Percentiles rank a stretch among this genome's conserved stretches.
These are phyloP conservation scores for Stercorarius parasiticus DNA, from an alignment of 2,113 vertebrate species.

Conservation along the genomic window DNA sequence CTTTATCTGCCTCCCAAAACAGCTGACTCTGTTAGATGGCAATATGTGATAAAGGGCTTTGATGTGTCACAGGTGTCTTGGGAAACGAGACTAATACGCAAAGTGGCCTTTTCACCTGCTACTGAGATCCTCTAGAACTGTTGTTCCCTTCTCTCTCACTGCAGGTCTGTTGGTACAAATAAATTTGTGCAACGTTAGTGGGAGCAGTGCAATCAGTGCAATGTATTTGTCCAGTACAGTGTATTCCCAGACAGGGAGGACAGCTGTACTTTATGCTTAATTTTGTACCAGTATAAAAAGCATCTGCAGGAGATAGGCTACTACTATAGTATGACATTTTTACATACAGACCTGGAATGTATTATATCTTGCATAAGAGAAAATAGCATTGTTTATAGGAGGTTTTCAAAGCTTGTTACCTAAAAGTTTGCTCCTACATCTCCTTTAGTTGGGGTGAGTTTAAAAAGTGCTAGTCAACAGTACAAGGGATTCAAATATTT, in stretches of 20 bases:
- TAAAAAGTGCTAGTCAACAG: not conserved
- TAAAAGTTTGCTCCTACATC: not conserved
- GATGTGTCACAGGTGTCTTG: not conserved
- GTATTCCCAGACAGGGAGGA: not conserved
- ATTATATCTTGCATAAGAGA: not conserved
- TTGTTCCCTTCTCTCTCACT: not conserved
- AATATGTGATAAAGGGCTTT: not conserved
- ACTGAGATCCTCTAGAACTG: not conserved
- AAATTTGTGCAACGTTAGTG: not conserved
- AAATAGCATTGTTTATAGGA: not conserved
- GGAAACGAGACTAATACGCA: not conserved
- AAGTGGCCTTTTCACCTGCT: not conserved
- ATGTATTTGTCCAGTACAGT: not conserved
- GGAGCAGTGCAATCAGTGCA: not conserved
- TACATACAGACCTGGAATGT: not conserved
- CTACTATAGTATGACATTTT: not conserved
- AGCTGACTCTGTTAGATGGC: not conserved
- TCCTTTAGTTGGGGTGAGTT: not conserved
- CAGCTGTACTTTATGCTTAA: not conserved
- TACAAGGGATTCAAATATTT: not conserved
- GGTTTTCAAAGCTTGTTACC: not conserved
- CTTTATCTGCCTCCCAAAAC: not conserved
- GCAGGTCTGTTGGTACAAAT: not conserved
- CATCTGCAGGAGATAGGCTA: not conserved
- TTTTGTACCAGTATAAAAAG: not conserved